Percentiles rank a stretch among this genome's conserved stretches.
phyloP scores from a whole-genome alignment of 2,888 invertebrate species.

The Acronicta alni region DNA sequence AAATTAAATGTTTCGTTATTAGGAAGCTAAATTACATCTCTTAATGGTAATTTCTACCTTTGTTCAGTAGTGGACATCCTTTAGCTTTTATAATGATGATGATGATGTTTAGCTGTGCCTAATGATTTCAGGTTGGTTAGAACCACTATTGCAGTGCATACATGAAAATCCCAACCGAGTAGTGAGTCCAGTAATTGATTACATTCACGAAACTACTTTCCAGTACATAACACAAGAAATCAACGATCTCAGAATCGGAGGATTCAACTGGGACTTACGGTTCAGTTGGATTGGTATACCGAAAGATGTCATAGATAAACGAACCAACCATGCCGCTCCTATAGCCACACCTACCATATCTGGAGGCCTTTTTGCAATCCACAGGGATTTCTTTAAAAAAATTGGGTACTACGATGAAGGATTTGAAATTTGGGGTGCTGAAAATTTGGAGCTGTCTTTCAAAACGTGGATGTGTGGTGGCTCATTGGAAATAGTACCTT shows the following conservation, averaged over 20 bases:
- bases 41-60: too few relatives aligned
- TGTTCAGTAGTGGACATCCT: too few relatives aligned
- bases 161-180: slow-evolving; percentile 93
- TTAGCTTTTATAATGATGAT: background rate
- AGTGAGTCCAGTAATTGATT: slow-evolving; percentile 97
- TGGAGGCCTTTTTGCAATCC: slow-evolving; percentile 98
- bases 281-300: slow-evolving; percentile 99
- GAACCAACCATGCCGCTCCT: slow-evolving; percentile 94
- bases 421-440: slow-evolving; percentile 99
- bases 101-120: background rate
- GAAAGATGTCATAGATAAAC: slow-evolving; percentile 92
- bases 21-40: too few relatives aligned
- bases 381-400: slow-evolving; percentile 95
- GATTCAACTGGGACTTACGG: slow-evolving; percentile 96
- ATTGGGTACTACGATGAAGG: slow-evolving; percentile 98
- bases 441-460: slow-evolving; percentile 98
- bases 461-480: slow-evolving; percentile 99
- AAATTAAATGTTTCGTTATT: too few relatives aligned
- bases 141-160: slow-evolving; percentile 95
- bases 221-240: slow-evolving; percentile 94
- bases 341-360: slow-evolving; percentile 98
- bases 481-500: slow-evolving; percentile 98
- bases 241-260: slow-evolving; percentile 94
- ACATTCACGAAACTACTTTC: slow-evolving; percentile 96
- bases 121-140: slow-evolving; percentile 93